phyloP scores from a whole-genome alignment of 2,113 vertebrate species.

The Poicephalus meyeri region DNA sequence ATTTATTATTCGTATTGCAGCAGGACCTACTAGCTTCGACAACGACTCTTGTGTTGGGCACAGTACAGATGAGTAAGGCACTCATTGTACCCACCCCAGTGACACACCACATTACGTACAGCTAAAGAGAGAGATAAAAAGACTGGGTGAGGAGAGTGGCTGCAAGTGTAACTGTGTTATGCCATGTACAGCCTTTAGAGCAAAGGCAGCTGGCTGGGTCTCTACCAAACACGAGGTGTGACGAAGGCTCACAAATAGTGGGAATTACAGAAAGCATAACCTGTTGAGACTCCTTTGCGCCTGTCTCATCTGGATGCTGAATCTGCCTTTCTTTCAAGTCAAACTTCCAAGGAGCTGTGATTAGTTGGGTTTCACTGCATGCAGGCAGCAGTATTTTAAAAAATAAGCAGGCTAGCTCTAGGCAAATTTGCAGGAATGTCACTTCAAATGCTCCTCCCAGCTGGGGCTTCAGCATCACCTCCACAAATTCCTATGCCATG shows the following conservation, averaged over 20 bases:
- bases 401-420: background rate
- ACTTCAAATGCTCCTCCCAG: background rate
- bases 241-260: background rate
- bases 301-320: background rate
- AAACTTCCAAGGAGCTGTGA: constrained; percentile 4
- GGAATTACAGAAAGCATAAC: background rate
- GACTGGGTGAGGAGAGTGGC: background rate
- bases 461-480: background rate
- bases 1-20: background rate
- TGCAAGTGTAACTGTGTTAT: background rate
- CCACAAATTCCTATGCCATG: background rate
- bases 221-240: background rate
- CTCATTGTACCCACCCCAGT: background rate
- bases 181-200: background rate
- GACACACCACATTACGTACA: background rate
- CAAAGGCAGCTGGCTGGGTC: background rate
- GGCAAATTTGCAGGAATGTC: constrained; percentile 6
- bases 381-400: background rate
- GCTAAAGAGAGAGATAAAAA: background rate
- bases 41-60: background rate
- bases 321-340: background rate
- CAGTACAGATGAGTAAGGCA: background rate
- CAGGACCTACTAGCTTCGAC: background rate
- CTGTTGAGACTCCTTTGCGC: background rate
- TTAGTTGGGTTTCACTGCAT: background rate